Conservation (phyloP, 2,888 invertebrate species). For the Drosophila nr. perissopoda region DNA sequence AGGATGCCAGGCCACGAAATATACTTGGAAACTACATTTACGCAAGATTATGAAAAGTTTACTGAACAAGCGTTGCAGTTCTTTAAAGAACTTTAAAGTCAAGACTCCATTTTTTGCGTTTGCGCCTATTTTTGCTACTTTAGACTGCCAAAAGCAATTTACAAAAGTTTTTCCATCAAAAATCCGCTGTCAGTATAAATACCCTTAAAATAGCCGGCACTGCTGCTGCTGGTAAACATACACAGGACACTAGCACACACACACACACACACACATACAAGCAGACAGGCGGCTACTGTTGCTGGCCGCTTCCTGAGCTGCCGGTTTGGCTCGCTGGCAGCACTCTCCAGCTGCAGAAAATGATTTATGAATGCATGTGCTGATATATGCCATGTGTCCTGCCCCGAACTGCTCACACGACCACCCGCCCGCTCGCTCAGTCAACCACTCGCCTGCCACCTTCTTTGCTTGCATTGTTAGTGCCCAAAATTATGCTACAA, state of each 20-base stretch:
- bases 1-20: conserved; percentile 26
- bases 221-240: conserved; percentile 61
- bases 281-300: conserved; percentile 38
- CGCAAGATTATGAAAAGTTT: conserved; percentile 16
- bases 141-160: conserved; percentile 82
- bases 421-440: conserved; percentile 1
- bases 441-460: not conserved
- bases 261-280: conserved; percentile 21
- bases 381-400: conserved; percentile 76
- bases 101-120: conserved; percentile 22
- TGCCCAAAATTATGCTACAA: conserved; percentile 77
- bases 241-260: conserved; percentile 31
- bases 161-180: conserved; percentile 84
- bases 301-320: conserved; percentile 60
- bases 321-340: conserved; percentile 51
- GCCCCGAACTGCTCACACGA: conserved; percentile 1
- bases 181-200: conserved; percentile 84
- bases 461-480: conserved; percentile 65
- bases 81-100: conserved; percentile 48
- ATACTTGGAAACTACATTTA: conserved; percentile 20
- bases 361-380: conserved; percentile 81
- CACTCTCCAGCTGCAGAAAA: conserved; percentile 75
- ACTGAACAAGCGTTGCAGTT: conserved; percentile 5
- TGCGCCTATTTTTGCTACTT: conserved; percentile 46
- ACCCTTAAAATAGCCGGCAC: conserved; percentile 81